Base-by-base conservation (phyloP, 2,113 vertebrate genomes). In the Campylorhamphus procurvoides region DNA sequence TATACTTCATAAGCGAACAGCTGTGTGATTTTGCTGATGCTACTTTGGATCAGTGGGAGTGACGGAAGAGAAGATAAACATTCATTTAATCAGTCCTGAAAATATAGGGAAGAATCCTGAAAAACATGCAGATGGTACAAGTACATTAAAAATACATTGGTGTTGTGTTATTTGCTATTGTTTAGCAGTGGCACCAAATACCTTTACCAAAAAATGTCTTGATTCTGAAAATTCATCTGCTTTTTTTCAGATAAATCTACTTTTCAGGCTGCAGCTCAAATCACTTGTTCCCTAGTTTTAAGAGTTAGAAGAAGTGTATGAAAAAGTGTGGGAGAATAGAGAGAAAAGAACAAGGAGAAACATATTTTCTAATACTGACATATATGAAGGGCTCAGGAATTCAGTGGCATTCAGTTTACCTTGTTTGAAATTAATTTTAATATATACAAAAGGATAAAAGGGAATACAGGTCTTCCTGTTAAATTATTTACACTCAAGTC, bases 371-470 rank as follows among this genome's bases (percentile, higher is more conserved):
- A 53, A 80, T 68, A 64, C 47, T 88, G 78, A 86, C 47, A 23
- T 84, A 62, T 81, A 93, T 33, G 37, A 35, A 78, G 44, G 49
- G n/a, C 42, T 89, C 37, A 84, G 66, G 62, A 90, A 92, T 64
- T 89, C 60, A 49, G 12, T 79, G 47, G 77, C 74, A 76, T 81
- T 75, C 88, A 69, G 83, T 96, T 96, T 94, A 94, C 86, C 80
- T 92, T 92, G 56, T 92, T 44, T 93, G 80, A 84, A 96, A 93
- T 94, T 87, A 92, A 94, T 94, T 94, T 93, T 90, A 96, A 93
- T 93, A 94, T 84, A 96, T 90, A 94, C 76, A 95, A 95, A 92
- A 95, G 62, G 80, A 96, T 97, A 92, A 97, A 96, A 96, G 83
- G 29, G 73, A 96, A 87, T 90, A 89, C 25, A 92, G 88, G 49